Evolutionary conservation across 2,797 vertebrate species (phyloP), one percentile per base, ranked within the genome.

Genomic region (Acanthurus leucopareius): DNA sequence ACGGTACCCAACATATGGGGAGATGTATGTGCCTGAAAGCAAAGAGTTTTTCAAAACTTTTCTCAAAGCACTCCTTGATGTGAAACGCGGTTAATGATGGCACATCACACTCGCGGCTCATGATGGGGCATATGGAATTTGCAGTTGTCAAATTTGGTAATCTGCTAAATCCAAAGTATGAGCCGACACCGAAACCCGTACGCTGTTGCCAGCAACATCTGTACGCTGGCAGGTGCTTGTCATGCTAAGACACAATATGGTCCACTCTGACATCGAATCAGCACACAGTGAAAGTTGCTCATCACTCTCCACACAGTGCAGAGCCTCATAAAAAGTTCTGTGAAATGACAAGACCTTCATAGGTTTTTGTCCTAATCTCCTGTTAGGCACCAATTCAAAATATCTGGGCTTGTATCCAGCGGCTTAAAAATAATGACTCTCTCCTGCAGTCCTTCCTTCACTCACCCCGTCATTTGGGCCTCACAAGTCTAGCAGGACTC

Each of bases 291-390:
- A 80, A 79, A 71, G 83, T 85, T 76, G 51, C 60, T 82, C 61
- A 71, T 86, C 61, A 69, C 64, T 84, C 83, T 35, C 38, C 25
- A 22, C 73, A 62, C 15, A 80, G 58, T 45, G 17, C 45, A 35
- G 42, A 53, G 63, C 61, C 69, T 79, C 64, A 61, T 56, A 80
- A 77, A 89, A 90, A 74, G 52, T 86, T 85, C 17, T 88, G 78
- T 79, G 65, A 89, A 91, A 90, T 77, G 80, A 89, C 79, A 88
- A 85, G 79, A 81, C 80, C 76, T 86, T 88, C 83, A 88, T 88
- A 28, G 83, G 54, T 86, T 88, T 88, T 75, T 64, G 48, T 86
- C 59, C 70, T 88, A 80, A 91, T 82, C 86, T 83, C 76, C 84
- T 72, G 75, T 88, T 88, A 73, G 84, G 79, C 77, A 82, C 75